A percentile compares a stretch with the other conserved stretches of the same genome.
These are phyloP conservation scores for Ephialtes manifestator DNA, from an alignment of 2,888 invertebrate genomes.

Conservation along the genomic window DNA sequence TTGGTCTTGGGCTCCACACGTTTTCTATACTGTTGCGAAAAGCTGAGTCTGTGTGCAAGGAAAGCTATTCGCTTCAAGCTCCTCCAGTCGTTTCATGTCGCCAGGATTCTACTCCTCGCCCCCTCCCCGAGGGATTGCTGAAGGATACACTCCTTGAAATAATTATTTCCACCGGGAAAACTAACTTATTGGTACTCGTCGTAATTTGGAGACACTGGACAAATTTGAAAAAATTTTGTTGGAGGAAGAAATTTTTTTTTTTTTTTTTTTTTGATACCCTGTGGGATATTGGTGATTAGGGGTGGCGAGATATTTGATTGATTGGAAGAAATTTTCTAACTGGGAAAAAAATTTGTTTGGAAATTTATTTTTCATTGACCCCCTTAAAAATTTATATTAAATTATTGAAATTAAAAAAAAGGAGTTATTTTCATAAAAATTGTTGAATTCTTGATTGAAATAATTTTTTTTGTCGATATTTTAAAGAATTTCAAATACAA, in stretches of 20 bases:
- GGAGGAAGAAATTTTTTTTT: background rate
- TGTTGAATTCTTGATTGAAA: no score
- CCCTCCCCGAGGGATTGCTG: background rate
- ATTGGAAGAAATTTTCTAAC: no score
- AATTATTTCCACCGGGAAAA: slow-evolving; percentile 10
- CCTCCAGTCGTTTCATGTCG: slow-evolving; percentile 13
- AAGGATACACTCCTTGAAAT: background rate
- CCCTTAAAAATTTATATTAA: no score
- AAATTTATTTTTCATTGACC: no score
- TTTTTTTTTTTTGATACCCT: background rate
- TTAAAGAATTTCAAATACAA: no score
- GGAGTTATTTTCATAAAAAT: no score
- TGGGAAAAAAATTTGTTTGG: no score
- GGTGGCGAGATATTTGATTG: no score
- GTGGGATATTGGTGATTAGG: background rate
- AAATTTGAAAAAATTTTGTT: background rate
- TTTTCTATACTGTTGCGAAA: no score
- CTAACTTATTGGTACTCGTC: background rate
- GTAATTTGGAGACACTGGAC: background rate
- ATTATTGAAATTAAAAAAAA: no score
- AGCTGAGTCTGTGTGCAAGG: background rate
- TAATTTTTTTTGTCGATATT: no score
- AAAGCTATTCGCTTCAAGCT: slow-evolving; percentile 18
- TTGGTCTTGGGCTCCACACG: slow-evolving; percentile 5
- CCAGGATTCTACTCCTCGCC: background rate